phyloP scores from a whole-genome alignment of 2,797 vertebrate species.

The Liparis tanakae region DNA sequence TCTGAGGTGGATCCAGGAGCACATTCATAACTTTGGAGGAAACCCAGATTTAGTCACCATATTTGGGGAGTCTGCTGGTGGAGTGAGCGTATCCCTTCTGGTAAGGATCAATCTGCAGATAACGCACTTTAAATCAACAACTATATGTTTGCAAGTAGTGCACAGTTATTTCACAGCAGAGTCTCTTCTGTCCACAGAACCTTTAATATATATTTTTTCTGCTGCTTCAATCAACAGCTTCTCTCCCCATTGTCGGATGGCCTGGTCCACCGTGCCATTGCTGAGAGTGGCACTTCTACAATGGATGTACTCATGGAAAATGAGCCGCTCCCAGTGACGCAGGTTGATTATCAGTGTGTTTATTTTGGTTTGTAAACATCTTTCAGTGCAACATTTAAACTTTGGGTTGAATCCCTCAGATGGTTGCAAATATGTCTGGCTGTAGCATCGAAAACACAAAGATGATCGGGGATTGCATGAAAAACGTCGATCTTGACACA shows the following conservation, averaged over 20 bases:
- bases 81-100: slow-evolving; percentile 77
- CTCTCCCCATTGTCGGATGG: slow-evolving; percentile 80
- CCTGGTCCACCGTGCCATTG: slow-evolving; percentile 78
- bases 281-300: slow-evolving; percentile 81
- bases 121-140: not conserved
- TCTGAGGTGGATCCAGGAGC: slow-evolving; percentile 81
- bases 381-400: not conserved
- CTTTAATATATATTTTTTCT: not conserved
- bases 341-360: slow-evolving; percentile 55
- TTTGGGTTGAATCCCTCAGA: slow-evolving; percentile 42
- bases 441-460: slow-evolving; percentile 77
- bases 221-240: slow-evolving; percentile 63
- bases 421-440: slow-evolving; percentile 67
- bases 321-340: slow-evolving; percentile 46
- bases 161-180: not conserved
- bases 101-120: slow-evolving; percentile 52
- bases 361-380: slow-evolving; percentile 3
- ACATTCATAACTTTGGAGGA: slow-evolving; percentile 84
- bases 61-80: slow-evolving; percentile 85
- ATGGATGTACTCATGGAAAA: not conserved
- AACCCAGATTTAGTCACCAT: slow-evolving; percentile 80
- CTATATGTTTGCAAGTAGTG: not conserved
- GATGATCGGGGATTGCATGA: slow-evolving; percentile 74
- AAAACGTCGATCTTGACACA: slow-evolving; percentile 55
- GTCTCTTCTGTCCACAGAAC: not conserved